Conservation (phyloP, 2,888 invertebrate species). For the Platynereis dumerilii region DNA sequence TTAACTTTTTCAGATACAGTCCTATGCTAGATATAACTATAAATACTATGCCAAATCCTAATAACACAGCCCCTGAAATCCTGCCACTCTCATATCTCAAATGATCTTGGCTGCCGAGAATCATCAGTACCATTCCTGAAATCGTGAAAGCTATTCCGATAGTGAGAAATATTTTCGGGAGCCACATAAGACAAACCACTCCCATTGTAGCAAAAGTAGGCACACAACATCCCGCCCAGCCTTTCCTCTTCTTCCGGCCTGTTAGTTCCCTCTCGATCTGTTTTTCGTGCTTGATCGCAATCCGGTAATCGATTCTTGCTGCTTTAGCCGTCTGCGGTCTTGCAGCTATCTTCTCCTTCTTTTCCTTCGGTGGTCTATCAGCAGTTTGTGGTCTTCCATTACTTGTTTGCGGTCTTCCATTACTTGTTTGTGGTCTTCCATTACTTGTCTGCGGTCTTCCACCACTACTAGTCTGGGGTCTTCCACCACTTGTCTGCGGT, state of each 20-base stretch:
- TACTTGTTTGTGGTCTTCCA: neutral
- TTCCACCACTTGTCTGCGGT: neutral
- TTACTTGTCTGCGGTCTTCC: neutral
- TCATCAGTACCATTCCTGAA: neutral
- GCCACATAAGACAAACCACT: constrained; percentile 3
- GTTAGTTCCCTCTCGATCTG: neutral
- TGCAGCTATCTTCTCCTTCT: no score
- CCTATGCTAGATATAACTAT: neutral
- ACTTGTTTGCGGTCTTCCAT: neutral
- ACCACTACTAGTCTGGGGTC: neutral
- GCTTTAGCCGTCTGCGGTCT: no score
- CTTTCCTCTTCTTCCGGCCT: neutral
- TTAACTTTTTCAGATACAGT: neutral
- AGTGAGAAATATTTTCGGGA: neutral
- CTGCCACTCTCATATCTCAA: neutral
- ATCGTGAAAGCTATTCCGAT: neutral
- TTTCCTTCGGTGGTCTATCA: neutral
- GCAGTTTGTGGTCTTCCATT: neutral
- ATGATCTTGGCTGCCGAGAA: neutral
- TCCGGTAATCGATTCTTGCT: no score
- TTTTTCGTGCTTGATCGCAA: no score
- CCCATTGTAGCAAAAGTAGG: neutral
- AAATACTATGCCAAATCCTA: neutral
- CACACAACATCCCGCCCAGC: neutral
- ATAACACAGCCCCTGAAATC: neutral